These are phyloP conservation scores for Ochlodes sylvanus DNA, from an alignment of 2,888 invertebrate genomes.

Conservation along the genomic window DNA sequence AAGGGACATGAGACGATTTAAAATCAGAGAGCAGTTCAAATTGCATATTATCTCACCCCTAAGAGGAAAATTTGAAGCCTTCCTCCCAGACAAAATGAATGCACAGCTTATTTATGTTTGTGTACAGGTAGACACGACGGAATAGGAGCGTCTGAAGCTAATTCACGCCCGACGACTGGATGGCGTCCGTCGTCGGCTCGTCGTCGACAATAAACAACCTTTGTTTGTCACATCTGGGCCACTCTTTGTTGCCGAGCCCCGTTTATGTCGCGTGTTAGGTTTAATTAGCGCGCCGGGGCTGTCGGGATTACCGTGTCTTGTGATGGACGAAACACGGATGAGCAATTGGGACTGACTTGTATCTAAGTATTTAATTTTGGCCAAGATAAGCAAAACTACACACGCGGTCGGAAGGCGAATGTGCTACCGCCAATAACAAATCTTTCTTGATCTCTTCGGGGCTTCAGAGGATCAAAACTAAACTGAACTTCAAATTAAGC, in stretches of 20 bases:
- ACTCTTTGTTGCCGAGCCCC: conserved; percentile 46
- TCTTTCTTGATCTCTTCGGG: no score
- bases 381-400: no score
- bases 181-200: conserved; percentile 30
- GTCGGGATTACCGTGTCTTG: conserved; percentile 1
- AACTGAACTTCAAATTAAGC: not conserved
- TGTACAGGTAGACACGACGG: not conserved
- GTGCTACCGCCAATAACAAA: no score
- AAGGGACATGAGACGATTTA: no score
- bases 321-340: not conserved
- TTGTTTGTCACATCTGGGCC: conserved; percentile 48
- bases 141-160: conserved; percentile 9
- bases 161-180: conserved; percentile 32
- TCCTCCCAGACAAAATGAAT: not conserved
- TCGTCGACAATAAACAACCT: conserved; percentile 30
- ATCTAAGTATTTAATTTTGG: no score
- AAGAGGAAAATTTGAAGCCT: not conserved
- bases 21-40: no score
- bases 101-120: not conserved
- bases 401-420: no score
- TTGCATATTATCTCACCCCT: no score
- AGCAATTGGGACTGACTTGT: no score
- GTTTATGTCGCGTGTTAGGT: conserved; percentile 39
- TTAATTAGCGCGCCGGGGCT: conserved; percentile 11
- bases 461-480: no score